These are phyloP conservation scores for Therioaphis trifolii DNA, from an alignment of 2,888 invertebrate species.

Conservation along the genomic window DNA sequence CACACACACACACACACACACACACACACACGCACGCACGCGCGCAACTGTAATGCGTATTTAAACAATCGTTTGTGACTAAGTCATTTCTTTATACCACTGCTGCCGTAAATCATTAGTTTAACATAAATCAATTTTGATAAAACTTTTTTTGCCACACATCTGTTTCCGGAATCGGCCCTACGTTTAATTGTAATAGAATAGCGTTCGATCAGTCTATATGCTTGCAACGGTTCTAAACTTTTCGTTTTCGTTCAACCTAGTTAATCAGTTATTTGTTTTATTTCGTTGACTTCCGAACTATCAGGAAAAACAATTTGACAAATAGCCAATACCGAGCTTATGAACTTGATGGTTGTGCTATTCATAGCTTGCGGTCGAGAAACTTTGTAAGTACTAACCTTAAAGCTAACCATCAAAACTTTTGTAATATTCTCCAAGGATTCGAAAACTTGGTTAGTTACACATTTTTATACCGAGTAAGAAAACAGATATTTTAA, in stretches of 20 bases:
- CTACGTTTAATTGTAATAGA: neutral
- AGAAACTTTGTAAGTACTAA: conserved; percentile 54
- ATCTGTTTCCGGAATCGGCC: neutral
- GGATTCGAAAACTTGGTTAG: conserved; percentile 46
- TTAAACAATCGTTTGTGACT: no score
- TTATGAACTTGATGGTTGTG: conserved; percentile 44
- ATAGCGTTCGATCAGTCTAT: neutral
- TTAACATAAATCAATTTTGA: neutral
- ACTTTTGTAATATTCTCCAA: conserved; percentile 55
- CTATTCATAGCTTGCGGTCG: conserved; percentile 46
- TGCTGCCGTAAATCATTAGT: neutral
- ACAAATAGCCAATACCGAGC: conserved; percentile 50
- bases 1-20: no score
- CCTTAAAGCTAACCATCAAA: conserved; percentile 52
- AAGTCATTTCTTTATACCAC: neutral
- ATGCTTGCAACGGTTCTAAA: no score
- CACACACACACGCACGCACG: no score
- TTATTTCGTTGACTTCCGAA: conserved; percentile 31
- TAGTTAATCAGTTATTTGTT: conserved; percentile 46
- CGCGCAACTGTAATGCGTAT: no score
- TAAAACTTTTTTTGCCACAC: neutral
- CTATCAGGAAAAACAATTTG: conserved; percentile 55
- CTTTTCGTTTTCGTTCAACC: conserved; percentile 38
- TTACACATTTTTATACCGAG: conserved; percentile 17
- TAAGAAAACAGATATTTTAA: conserved; percentile 2